Evolutionary conservation across 2,888 invertebrate species (phyloP).

Genomic region (Ophraella communa): DNA sequence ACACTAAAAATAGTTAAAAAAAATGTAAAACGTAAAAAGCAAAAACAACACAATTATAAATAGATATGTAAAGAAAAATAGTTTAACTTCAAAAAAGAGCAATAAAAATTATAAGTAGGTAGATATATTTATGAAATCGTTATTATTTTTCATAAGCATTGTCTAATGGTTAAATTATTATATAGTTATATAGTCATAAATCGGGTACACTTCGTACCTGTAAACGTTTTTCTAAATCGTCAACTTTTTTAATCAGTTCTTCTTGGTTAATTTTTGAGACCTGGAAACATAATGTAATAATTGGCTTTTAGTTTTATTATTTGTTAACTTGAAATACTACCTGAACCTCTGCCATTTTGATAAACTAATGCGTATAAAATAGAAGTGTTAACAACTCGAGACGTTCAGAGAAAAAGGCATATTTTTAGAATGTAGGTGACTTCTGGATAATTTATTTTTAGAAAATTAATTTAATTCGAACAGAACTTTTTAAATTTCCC

Average conservation of each 20-base stretch:
- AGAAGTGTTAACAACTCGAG: constrained; percentile 23
- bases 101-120: no score
- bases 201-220: constrained; percentile 8
- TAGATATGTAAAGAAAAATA: no score
- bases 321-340: constrained; percentile 8
- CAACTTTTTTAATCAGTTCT: constrained; percentile 15
- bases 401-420: constrained; percentile 37
- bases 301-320: constrained; percentile 5
- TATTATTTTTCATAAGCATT: no score
- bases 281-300: background rate
- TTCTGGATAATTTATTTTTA: constrained; percentile 47
- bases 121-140: no score
- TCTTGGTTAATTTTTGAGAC: constrained; percentile 8
- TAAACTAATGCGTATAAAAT: constrained; percentile 21
- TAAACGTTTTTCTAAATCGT: constrained; percentile 17
- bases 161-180: no score
- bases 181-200: no score
- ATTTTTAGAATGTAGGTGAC: constrained; percentile 47
- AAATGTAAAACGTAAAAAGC: no score
- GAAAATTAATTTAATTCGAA: constrained; percentile 27
- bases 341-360: constrained; percentile 36
- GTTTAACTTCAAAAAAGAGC: no score
- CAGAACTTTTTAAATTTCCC: constrained; percentile 42
- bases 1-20: no score
- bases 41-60: no score